A percentile compares a stretch with the other conserved stretches of the same genome.
Evolutionary conservation across 2,888 invertebrate genomes (phyloP).

Genomic region (Folsomia candida): DNA sequence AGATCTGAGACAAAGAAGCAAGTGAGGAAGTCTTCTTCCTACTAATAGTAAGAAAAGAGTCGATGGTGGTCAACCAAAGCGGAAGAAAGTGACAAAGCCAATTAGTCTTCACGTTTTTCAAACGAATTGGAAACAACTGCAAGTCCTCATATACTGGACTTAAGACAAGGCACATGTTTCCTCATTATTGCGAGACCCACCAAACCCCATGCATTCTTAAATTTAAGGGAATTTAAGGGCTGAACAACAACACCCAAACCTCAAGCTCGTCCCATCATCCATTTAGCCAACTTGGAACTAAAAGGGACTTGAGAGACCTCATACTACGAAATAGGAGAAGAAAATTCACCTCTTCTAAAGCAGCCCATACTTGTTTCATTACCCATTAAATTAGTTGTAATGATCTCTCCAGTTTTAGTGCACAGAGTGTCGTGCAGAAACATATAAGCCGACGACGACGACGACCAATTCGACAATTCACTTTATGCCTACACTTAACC

Average conservation of each 20-base stretch:
- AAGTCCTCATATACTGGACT: not conserved
- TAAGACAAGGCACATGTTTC: constrained; percentile 4
- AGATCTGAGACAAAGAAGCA: not conserved
- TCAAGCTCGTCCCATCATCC: too few species aligned
- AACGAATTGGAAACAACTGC: constrained; percentile 35
- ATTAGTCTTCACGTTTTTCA: constrained; percentile 27
- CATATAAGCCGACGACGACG: too few species aligned
- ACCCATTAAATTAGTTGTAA: constrained; percentile 7
- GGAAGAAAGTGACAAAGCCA: constrained; percentile 32
- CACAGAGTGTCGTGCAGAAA: not conserved
- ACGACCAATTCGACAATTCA: not conserved
- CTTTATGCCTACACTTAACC: not conserved
- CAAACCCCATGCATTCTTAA: not conserved
- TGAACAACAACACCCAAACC: too few species aligned
- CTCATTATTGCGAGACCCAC: constrained; percentile 7
- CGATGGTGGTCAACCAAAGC: constrained; percentile 26
- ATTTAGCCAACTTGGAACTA: too few species aligned
- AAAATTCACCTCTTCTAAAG: not conserved
- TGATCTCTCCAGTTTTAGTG: not conserved
- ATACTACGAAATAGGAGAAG: too few species aligned
- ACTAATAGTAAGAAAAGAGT: too few species aligned
- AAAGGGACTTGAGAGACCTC: too few species aligned
- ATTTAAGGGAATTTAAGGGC: not conserved
- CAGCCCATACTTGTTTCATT: constrained; percentile 1
- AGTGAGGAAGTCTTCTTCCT: not conserved